Percentiles rank a stretch among this genome's conserved stretches.
Evolutionary conservation across 2,113 vertebrate species (phyloP).

Genomic region (Orientallactaga bullata): DNA sequence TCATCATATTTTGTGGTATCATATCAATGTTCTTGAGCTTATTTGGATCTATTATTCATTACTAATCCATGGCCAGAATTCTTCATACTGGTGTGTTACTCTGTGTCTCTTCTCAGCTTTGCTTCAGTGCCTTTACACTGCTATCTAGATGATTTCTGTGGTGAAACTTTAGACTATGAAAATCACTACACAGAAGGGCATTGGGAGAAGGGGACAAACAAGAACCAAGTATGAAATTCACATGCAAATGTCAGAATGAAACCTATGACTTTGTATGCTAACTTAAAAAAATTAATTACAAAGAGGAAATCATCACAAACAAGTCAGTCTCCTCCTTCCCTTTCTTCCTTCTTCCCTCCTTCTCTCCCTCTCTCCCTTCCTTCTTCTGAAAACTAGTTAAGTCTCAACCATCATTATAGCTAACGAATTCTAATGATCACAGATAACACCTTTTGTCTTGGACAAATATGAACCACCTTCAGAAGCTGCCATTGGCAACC

Average conservation of each 20-base stretch:
- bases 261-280: no score
- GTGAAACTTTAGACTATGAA: background rate
- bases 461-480: background rate
- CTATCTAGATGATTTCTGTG: background rate
- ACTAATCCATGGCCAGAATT: background rate
- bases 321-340: background rate
- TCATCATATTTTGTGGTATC: background rate
- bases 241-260: no score
- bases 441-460: background rate
- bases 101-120: background rate
- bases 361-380: no score
- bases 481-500: slow-evolving; percentile 9
- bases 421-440: background rate
- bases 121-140: background rate
- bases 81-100: background rate
- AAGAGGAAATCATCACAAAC: background rate
- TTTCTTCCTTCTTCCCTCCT: background rate
- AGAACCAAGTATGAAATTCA: no score
- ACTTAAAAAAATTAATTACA: background rate
- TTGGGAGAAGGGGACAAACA: background rate
- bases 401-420: background rate
- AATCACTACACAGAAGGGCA: background rate
- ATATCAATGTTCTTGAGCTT: background rate
- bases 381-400: background rate
- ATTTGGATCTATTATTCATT: background rate